Percentiles rank a stretch among this genome's conserved stretches.
phyloP scores from a whole-genome alignment of 2,888 invertebrate genomes.

The Cryptocephalus primarius region DNA sequence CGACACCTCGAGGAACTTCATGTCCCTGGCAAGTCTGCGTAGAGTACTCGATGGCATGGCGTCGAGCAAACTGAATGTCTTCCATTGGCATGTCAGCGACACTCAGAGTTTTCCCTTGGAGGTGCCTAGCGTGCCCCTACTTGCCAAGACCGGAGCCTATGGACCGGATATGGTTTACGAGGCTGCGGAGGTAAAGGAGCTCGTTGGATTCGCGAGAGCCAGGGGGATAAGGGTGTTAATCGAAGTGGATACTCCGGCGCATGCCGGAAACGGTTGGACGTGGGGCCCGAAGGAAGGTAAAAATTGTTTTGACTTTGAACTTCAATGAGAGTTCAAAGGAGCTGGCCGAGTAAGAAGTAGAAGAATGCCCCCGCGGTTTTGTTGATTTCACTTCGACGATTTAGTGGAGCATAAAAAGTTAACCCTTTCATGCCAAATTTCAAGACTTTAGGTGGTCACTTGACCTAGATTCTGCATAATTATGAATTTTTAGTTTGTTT shows the following conservation, averaged over 20 bases:
- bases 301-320: neutral
- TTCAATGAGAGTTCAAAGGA: too few species aligned
- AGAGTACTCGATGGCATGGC: conserved; percentile 80
- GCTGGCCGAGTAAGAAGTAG: too few species aligned
- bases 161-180: conserved; percentile 60
- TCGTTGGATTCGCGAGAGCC: conserved; percentile 67
- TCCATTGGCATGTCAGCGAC: conserved; percentile 89
- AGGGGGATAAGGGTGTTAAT: conserved; percentile 78
- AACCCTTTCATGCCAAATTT: too few species aligned
- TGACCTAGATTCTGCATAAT: too few species aligned
- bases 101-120: conserved; percentile 88
- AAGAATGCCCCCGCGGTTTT: too few species aligned
- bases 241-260: conserved; percentile 86
- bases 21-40: conserved; percentile 60
- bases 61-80: conserved; percentile 79
- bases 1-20: conserved; percentile 85
- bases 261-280: conserved; percentile 78
- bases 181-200: conserved; percentile 54
- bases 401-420: too few species aligned
- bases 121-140: conserved; percentile 61
- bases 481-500: too few species aligned
- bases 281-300: conserved; percentile 64
- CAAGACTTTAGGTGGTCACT: too few species aligned
- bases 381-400: too few species aligned
- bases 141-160: conserved; percentile 77